phyloP scores from a whole-genome alignment of 2,797 vertebrate species.

The Moxostoma hubbsi region DNA sequence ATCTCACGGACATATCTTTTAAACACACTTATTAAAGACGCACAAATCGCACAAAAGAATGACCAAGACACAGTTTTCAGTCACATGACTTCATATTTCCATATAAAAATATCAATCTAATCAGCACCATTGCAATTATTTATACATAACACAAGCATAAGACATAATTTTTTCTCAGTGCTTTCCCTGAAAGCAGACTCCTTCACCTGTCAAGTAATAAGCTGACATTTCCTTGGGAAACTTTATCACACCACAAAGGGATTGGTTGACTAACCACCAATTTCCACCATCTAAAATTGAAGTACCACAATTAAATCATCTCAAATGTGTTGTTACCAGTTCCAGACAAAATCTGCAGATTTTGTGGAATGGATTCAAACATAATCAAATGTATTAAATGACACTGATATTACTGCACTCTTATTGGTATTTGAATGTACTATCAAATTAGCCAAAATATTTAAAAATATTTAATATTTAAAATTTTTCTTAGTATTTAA shows the following conservation, averaged over 20 bases:
- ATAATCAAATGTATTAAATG: no score
- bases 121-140: slow-evolving; percentile 49
- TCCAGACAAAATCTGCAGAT: no score
- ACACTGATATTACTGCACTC: no score
- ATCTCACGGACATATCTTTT: neutral
- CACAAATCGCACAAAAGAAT: neutral
- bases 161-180: slow-evolving; percentile 53
- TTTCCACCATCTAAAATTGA: slow-evolving; percentile 19
- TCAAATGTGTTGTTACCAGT: neutral
- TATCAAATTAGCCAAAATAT: no score
- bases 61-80: slow-evolving; percentile 22
- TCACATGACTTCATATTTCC: slow-evolving; percentile 58
- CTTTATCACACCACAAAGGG: slow-evolving; percentile 23
- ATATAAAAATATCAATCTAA: slow-evolving; percentile 66
- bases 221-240: slow-evolving; percentile 69
- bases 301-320: slow-evolving; percentile 8
- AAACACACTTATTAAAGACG: neutral
- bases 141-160: slow-evolving; percentile 49
- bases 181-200: slow-evolving; percentile 90
- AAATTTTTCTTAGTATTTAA: no score
- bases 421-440: no score
- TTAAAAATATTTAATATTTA: no score
- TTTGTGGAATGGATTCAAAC: no score
- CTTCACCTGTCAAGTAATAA: slow-evolving; percentile 53
- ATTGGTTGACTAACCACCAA: slow-evolving; percentile 10